These are phyloP conservation scores for Cheilosia urbana DNA, from an alignment of 2,888 invertebrate species.

Conservation along the genomic window DNA sequence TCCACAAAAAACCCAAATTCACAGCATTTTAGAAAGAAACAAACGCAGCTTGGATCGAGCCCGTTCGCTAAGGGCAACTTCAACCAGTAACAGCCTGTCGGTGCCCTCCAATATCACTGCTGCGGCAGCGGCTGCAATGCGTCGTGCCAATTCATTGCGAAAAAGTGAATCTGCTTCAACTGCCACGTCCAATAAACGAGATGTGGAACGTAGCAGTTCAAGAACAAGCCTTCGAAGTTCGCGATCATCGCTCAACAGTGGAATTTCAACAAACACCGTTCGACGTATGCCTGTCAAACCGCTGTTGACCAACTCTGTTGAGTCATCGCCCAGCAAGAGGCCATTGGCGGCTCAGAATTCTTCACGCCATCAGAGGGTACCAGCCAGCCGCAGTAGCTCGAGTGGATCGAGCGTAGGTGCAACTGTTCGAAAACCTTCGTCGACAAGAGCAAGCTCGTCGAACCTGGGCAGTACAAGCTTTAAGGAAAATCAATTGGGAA, in stretches of 20 bases:
- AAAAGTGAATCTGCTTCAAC: conserved; percentile 77
- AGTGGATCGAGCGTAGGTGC: conserved; percentile 86
- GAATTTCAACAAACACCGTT: conserved; percentile 91
- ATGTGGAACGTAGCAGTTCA: conserved; percentile 91
- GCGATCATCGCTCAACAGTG: conserved; percentile 92
- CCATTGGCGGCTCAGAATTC: conserved; percentile 85
- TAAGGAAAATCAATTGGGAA: conserved; percentile 83
- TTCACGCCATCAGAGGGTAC: conserved; percentile 84
- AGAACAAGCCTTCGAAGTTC: conserved; percentile 92
- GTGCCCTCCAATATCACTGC: conserved; percentile 73
- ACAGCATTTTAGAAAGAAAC: conserved; percentile 79
- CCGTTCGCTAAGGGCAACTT: conserved; percentile 74
- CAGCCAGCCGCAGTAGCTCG: conserved; percentile 86
- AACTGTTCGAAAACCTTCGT: conserved; percentile 78
- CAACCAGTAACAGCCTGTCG: conserved; percentile 45
- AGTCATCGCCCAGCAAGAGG: conserved; percentile 83
- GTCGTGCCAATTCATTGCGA: conserved; percentile 71
- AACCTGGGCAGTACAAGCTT: conserved; percentile 83
- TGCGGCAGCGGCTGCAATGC: conserved; percentile 76
- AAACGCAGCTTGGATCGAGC: conserved; percentile 76
- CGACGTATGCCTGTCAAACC: conserved; percentile 87
- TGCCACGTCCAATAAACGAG: conserved; percentile 80
- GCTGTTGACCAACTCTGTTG: conserved; percentile 82
- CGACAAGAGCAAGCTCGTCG: conserved; percentile 65
- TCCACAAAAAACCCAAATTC: conserved; percentile 77